A percentile compares a stretch with the other conserved stretches of the same genome.
phyloP scores from a whole-genome alignment of 2,888 invertebrate genomes.

The Emmelina monodactyla region DNA sequence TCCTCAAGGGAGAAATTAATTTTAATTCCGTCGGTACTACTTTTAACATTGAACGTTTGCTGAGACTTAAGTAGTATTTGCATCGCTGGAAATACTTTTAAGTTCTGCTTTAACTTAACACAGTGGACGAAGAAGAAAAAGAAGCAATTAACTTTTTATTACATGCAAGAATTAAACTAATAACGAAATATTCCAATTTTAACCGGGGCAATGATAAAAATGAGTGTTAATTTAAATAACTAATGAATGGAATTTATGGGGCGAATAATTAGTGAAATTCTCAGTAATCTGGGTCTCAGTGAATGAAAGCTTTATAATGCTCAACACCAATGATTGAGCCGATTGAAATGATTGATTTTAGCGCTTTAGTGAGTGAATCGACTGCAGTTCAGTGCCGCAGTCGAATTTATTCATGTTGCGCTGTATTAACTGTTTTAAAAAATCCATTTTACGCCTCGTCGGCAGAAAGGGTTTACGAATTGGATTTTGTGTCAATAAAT shows the following conservation, averaged over 20 bases:
- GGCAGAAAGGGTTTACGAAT: conserved; percentile 1
- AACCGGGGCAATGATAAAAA: too few relatives aligned
- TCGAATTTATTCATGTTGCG: background rate
- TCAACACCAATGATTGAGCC: conserved; percentile 1
- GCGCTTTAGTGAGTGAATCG: conserved; percentile 8
- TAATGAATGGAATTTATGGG: too few relatives aligned
- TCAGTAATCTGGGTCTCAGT: too few relatives aligned
- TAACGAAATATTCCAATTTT: too few relatives aligned
- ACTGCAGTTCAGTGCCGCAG: conserved; percentile 5
- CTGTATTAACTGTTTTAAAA: conserved; percentile 1
- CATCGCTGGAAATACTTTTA: conserved; percentile 3
- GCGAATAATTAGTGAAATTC: too few relatives aligned
- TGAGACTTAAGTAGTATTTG: conserved; percentile 16
- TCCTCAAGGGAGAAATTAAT: conserved; percentile 4
- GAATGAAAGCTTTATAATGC: too few relatives aligned
- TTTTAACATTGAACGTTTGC: conserved; percentile 13
- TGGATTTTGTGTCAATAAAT: too few relatives aligned
- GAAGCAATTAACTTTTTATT: too few relatives aligned
- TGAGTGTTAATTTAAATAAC: too few relatives aligned
- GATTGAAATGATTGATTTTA: background rate
- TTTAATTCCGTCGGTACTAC: background rate
- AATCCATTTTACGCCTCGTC: background rate
- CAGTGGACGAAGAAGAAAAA: too few relatives aligned
- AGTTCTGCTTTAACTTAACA: too few relatives aligned
- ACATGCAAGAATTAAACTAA: too few relatives aligned